Evolutionary conservation across 2,113 vertebrate genomes (phyloP).

Genomic region (Chionodraco myersi): DNA sequence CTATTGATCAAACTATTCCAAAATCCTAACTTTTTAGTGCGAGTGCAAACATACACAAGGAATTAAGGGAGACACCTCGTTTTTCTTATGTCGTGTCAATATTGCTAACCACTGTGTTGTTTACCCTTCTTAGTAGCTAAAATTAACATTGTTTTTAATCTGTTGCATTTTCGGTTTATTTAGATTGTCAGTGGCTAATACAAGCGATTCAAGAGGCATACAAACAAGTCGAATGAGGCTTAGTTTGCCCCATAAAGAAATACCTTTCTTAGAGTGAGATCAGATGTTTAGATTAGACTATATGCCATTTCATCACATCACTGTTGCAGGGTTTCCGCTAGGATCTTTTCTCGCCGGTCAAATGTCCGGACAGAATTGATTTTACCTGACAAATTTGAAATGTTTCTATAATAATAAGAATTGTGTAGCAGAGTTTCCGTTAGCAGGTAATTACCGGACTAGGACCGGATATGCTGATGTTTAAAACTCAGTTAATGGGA

Average conservation of each 20-base stretch:
- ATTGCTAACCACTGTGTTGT: not conserved
- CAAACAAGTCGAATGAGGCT: not conserved
- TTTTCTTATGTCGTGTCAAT: not conserved
- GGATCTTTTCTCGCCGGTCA: no score
- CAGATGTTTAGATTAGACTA: not conserved
- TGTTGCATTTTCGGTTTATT: not conserved
- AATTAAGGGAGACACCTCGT: not conserved
- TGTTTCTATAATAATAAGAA: no score
- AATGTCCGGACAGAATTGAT: no score
- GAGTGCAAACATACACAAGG: not conserved
- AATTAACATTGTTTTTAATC: not conserved
- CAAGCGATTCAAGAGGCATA: not conserved
- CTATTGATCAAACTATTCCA: no score
- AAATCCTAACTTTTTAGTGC: no score
- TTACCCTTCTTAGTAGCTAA: no score
- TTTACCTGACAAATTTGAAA: no score
- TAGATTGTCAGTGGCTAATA: not conserved
- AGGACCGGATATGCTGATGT: no score
- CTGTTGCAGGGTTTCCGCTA: not conserved
- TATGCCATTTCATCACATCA: not conserved
- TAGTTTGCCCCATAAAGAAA: not conserved
- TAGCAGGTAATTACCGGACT: no score
- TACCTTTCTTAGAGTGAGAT: not conserved
- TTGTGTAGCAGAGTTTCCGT: no score
- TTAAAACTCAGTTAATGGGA: no score